Conservation (phyloP, 2,113 vertebrate species). For the Phodopus roborovskii region DNA sequence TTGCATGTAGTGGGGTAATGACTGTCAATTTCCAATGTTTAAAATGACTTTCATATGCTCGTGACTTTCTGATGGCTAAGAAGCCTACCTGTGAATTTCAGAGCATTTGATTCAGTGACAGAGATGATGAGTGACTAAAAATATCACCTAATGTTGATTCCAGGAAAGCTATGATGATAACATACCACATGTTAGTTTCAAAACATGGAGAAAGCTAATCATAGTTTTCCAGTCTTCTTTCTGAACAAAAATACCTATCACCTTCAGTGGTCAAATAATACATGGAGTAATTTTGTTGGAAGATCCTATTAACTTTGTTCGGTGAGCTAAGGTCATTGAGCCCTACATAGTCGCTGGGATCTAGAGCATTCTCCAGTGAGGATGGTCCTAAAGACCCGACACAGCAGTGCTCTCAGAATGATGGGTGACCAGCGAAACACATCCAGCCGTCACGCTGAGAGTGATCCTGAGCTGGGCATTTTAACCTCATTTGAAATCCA, state of each 20-base stretch:
- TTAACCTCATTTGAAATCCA: background rate
- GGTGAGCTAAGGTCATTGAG: background rate
- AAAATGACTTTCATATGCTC: background rate
- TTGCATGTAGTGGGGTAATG: background rate
- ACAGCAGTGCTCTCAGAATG: background rate
- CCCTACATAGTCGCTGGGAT: background rate
- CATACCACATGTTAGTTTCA: background rate
- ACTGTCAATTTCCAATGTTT: background rate
- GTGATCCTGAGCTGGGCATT: background rate
- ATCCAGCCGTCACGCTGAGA: background rate
- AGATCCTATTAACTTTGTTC: background rate
- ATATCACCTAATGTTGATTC: background rate
- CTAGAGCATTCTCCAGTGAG: background rate
- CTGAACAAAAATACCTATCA: background rate
- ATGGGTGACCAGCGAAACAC: background rate
- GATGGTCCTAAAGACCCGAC: background rate
- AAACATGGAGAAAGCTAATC: background rate
- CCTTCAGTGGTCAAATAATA: background rate
- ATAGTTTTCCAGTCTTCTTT: conserved; percentile 13
- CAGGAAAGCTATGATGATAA: background rate
- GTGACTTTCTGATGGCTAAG: background rate
- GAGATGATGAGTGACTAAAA: background rate
- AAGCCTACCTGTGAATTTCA: background rate
- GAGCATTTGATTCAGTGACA: background rate
- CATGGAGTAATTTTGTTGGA: background rate